A percentile compares a stretch with the other conserved stretches of the same genome.
Evolutionary conservation across 1,140 invertebrate species (phyloP).

Genomic region (Drosophila navojoa): DNA sequence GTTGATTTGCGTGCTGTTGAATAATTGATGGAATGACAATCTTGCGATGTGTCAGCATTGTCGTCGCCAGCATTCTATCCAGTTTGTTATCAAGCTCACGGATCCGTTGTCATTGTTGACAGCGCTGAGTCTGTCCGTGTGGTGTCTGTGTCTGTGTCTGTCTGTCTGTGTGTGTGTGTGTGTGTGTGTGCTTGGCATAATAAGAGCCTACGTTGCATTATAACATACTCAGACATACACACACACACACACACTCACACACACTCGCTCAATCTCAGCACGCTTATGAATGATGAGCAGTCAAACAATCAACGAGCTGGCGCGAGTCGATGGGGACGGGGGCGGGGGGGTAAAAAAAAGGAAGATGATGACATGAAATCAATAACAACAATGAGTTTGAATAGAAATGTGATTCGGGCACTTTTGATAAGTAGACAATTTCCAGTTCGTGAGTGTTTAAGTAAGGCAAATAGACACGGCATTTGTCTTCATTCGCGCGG

Average conservation of each 20-base stretch:
- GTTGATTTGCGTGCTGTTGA: slow-evolving; percentile 48
- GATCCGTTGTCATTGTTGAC: not conserved
- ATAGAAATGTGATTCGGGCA: slow-evolving; percentile 5
- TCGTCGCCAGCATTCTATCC: slow-evolving; percentile 50
- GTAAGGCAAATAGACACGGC: not conserved
- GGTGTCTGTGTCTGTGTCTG: slow-evolving; percentile 13
- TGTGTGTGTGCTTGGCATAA: slow-evolving; percentile 58
- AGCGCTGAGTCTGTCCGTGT: not conserved
- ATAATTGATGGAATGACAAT: slow-evolving; percentile 81
- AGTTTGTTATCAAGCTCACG: slow-evolving; percentile 63
- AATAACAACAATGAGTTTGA: slow-evolving; percentile 30
- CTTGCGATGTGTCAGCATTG: slow-evolving; percentile 79
- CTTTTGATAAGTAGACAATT: slow-evolving; percentile 6
- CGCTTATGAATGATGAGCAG: slow-evolving; percentile 71
- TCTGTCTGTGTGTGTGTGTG: slow-evolving; percentile 13
- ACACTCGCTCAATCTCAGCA: slow-evolving; percentile 2
- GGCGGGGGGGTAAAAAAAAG: no score
- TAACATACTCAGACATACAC: slow-evolving; percentile 18
- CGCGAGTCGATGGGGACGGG: no score
- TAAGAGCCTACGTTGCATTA: slow-evolving; percentile 69
- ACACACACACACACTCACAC: slow-evolving; percentile 6
- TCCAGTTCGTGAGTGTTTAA: not conserved
- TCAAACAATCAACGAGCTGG: slow-evolving; percentile 54
- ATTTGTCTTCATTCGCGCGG: slow-evolving; percentile 13
- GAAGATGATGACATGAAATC: slow-evolving; percentile 48